Base-by-base conservation (phyloP, 2,888 invertebrate species). In the Microchrysa polita region DNA sequence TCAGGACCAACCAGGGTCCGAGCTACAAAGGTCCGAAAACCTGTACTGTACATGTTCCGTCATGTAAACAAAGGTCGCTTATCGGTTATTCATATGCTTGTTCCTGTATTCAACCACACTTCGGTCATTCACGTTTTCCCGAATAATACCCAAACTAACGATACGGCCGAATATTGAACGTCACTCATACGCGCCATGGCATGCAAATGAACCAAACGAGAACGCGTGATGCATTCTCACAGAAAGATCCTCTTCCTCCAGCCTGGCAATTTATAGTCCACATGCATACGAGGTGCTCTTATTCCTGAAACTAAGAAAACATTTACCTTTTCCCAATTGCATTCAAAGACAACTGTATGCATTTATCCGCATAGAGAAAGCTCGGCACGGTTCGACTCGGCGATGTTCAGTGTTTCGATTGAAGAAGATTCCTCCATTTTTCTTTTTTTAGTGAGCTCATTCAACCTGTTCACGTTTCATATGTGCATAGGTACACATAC, bases 281-380 rank as follows among this genome's bases (percentile, higher is more conserved):
- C 65, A 44, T 65, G 65, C 48, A 44, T 44, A 65, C 48, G 48
- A 48, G 48, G 65, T 44, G n/a, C n/a, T 65, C 65, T 22, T 65
- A 22, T 48, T 65, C 65, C 65, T 48, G 65, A 2, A 7, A 65
- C 65, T 65, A 48, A 34, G 69, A 22, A 52, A 69, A 69, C 55
- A 55, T 69, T 69, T 69, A 40, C 69, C 69, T 69, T 69, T 7
- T 34, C 27, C 57, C 69, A 40, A 69, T 40, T 69, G 69, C 69
- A 69, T 57, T 57, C 69, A 69, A n/a, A n/a, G n/a, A n/a, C 40
- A 55, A 42, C 18, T 69, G 69, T 55, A 55, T 69, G 69, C 69
- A 69, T 69, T 57, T 69, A 34, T 34, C 27, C 2, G 55, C 69
- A 69, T 69, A 69, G 55, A 69, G n/a, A n/a, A n/a, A n/a, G n/a